Conservation (phyloP, 2,113 vertebrate genomes). For the Macrotis lagotis region DNA sequence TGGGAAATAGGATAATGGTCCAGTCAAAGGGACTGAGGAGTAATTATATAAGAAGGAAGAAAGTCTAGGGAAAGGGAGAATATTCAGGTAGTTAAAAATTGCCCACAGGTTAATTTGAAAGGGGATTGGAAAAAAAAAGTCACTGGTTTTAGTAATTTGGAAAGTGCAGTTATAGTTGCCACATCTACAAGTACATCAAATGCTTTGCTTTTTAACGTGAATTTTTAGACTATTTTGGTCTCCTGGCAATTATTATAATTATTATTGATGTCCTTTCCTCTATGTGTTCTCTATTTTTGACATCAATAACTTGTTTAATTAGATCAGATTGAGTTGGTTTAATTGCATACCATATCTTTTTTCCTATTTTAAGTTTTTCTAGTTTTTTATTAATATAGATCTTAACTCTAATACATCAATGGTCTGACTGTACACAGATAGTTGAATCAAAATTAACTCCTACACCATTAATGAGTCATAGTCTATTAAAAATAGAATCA, state of each 20-base stretch:
- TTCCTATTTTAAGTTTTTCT: not conserved
- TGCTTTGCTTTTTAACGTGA: not conserved
- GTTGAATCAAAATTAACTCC: not conserved
- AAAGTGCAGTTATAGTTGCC: not conserved
- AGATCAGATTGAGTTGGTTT: not conserved
- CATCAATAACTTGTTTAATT: not conserved
- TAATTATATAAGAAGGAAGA: not conserved
- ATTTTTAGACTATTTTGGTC: not conserved
- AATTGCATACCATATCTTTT: not conserved
- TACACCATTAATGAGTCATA: not conserved
- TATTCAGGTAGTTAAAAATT: not conserved
- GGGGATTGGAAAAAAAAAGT: not conserved
- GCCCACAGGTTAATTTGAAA: not conserved
- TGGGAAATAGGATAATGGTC: no score
- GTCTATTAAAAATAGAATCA: not conserved
- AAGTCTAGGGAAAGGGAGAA: not conserved
- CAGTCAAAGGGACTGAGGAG: not conserved
- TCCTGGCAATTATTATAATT: not conserved
- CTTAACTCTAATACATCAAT: not conserved
- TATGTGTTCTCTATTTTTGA: not conserved
- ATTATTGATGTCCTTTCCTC: not conserved
- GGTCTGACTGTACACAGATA: not conserved
- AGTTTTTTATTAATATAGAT: not conserved
- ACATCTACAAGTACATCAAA: not conserved
- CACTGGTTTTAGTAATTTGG: not conserved